Evolutionary conservation across 1,140 invertebrate genomes (phyloP).

Genomic region (Drosophila obscura): DNA sequence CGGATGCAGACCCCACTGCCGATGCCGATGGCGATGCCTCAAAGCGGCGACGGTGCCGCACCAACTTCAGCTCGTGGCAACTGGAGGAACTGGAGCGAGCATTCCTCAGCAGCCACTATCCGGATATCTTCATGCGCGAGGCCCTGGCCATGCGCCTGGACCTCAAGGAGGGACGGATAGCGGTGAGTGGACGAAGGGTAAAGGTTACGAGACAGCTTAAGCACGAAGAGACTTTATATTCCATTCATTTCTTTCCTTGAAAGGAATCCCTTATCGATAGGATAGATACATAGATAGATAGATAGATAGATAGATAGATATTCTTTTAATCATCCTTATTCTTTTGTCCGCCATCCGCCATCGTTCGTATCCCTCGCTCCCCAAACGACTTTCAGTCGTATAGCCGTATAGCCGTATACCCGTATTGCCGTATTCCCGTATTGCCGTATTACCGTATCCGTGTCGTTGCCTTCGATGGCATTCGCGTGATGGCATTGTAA

Average conservation of each 20-base stretch:
- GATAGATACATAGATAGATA: no score
- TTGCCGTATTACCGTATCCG: not conserved
- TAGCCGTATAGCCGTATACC: no score
- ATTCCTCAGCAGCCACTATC: conserved; percentile 98
- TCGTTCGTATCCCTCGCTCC: no score
- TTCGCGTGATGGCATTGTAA: conserved; percentile 67
- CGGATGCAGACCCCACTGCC: conserved; percentile 29
- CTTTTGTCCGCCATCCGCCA: no score
- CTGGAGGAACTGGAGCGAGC: conserved; percentile 98
- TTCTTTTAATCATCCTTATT: no score
- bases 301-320: no score
- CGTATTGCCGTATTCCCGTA: no score
- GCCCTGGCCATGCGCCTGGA: conserved; percentile 96
- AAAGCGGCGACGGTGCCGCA: conserved; percentile 94
- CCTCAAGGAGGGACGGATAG: conserved; percentile 98
- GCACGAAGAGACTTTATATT: no score
- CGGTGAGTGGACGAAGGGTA: conserved; percentile 88
- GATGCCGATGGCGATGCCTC: conserved; percentile 40
- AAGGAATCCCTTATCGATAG: no score
- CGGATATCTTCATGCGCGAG: conserved; percentile 99
- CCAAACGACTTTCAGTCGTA: not conserved
- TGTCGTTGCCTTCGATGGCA: conserved; percentile 22
- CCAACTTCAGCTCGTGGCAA: conserved; percentile 99
- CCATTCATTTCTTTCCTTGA: no score
- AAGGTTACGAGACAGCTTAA: no score